Percentiles rank a stretch among this genome's conserved stretches.
phyloP scores from a whole-genome alignment of 1,140 invertebrate genomes.

The Adoxophyes honmai region DNA sequence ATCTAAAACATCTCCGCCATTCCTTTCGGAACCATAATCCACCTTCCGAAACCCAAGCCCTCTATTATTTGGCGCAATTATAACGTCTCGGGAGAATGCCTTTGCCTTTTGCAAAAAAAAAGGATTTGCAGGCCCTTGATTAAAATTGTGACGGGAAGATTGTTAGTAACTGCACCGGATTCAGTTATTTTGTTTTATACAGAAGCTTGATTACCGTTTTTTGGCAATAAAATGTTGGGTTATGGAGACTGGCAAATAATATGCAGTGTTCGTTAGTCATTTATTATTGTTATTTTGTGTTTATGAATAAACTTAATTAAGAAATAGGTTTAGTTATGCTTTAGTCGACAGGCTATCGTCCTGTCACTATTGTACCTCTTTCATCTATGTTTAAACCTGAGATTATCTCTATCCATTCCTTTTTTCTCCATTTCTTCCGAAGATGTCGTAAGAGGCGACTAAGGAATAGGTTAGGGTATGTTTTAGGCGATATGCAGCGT shows the following conservation, averaged over 20 bases:
- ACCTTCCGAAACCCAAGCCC: conserved; percentile 23
- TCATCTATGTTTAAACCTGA: no score
- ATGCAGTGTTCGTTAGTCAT: background rate
- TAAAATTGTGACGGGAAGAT: conserved; percentile 73
- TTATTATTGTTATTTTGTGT: no score
- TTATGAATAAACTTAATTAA: no score
- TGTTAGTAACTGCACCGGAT: conserved; percentile 26
- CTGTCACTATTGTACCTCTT: no score
- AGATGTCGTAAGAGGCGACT: no score
- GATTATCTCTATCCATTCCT: no score
- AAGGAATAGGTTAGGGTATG: no score
- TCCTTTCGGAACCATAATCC: conserved; percentile 17
- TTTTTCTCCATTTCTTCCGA: no score
- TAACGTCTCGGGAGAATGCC: conserved; percentile 60
- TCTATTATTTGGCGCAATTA: conserved; percentile 70
- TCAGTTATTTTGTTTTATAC: conserved; percentile 4
- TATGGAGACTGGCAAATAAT: no score
- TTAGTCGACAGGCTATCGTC: no score
- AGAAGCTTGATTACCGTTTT: conserved; percentile 12
- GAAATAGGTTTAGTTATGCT: no score
- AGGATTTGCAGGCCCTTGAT: conserved; percentile 64
- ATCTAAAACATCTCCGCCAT: background rate
- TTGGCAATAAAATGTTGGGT: background rate
- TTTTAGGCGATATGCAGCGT: no score
- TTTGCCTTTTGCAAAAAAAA: conserved; percentile 63